Evolutionary conservation across 2,113 vertebrate species (phyloP).

Genomic region (Labeo catla): DNA sequence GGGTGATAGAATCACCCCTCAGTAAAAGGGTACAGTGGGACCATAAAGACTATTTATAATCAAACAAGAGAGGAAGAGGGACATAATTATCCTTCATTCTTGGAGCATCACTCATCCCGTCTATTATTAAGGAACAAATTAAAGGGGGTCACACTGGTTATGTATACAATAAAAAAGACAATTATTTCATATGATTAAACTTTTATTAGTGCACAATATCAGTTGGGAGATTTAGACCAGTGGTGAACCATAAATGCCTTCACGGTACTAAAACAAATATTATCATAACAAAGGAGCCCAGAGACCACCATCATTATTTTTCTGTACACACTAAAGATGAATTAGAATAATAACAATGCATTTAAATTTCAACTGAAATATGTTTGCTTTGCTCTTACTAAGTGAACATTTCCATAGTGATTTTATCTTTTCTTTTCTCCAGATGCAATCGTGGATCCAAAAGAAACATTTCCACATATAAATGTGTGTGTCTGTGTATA

Average conservation of each 20-base stretch:
- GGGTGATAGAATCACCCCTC: conserved; percentile 4
- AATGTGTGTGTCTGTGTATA: too few species aligned
- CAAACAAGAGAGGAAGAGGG: background rate
- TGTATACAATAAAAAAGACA: too few species aligned
- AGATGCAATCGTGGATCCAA: too few species aligned
- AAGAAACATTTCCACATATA: too few species aligned
- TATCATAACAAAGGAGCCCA: background rate
- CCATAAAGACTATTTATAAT: conserved; percentile 36
- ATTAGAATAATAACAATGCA: too few species aligned
- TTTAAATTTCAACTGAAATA: too few species aligned
- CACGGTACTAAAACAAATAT: background rate
- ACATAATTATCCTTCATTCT: conserved; percentile 13
- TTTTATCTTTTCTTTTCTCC: too few species aligned
- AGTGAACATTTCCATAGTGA: too few species aligned
- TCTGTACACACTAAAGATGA: background rate
- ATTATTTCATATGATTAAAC: background rate
- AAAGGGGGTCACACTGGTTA: background rate
- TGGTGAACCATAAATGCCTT: background rate
- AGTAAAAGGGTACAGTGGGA: background rate
- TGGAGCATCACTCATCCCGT: background rate
- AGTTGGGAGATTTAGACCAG: background rate
- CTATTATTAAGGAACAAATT: background rate
- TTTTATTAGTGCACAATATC: background rate
- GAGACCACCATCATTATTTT: background rate
- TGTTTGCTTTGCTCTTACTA: too few species aligned